Evolutionary conservation across 2,113 vertebrate species (phyloP).

Genomic region (Sinocyclocheilus anshuiensis): DNA sequence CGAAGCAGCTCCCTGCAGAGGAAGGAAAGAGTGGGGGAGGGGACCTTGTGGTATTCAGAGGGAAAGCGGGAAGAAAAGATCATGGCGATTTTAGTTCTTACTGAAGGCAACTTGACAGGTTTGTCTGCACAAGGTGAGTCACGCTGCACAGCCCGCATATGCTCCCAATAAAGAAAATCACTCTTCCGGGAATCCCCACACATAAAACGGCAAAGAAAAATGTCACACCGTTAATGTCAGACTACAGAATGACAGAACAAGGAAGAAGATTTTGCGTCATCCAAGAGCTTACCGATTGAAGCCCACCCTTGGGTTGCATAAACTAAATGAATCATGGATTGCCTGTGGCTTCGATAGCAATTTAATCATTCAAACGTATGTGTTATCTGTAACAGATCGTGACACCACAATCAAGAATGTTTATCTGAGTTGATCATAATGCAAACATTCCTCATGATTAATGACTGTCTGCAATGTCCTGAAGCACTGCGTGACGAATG

Average conservation of each 20-base stretch:
- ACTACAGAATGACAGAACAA: neutral
- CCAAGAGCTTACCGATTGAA: neutral
- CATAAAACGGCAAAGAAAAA: neutral
- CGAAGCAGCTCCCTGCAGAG: conserved; percentile 40
- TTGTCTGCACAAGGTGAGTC: conserved; percentile 40
- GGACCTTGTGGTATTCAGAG: conserved; percentile 24
- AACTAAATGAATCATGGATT: neutral
- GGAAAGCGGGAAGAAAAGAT: conserved; percentile 32
- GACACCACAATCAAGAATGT: conserved; percentile 15
- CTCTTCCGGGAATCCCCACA: conserved; percentile 45
- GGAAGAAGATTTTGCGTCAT: neutral
- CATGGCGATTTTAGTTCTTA: conserved; percentile 49
- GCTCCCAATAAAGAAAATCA: conserved; percentile 13
- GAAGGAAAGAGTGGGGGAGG: conserved; percentile 45
- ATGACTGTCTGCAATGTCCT: conserved; percentile 10
- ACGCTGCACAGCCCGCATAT: neutral
- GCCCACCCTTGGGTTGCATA: neutral
- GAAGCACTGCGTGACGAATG: neutral
- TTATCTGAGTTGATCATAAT: conserved; percentile 17
- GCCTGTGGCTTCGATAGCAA: neutral
- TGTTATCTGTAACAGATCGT: neutral
- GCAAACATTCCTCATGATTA: conserved; percentile 3
- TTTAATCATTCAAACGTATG: neutral
- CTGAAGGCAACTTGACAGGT: conserved; percentile 40
- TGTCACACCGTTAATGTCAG: conserved; percentile 4